A percentile compares a stretch with the other conserved stretches of the same genome.
Evolutionary conservation across 2,888 invertebrate genomes (phyloP).

Genomic region (Asteroscopus sphinx): DNA sequence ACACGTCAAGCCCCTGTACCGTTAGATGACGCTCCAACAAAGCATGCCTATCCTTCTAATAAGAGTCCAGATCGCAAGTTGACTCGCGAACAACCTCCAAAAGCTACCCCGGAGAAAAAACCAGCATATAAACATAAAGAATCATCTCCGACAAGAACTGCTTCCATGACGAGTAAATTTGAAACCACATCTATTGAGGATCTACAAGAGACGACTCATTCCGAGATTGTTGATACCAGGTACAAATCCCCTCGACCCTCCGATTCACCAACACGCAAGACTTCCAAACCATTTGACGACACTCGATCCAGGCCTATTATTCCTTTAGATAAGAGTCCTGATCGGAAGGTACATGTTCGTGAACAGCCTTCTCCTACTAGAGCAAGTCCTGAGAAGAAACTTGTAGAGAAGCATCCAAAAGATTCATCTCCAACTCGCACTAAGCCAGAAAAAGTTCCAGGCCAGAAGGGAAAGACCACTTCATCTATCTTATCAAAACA

Average conservation of each 20-base stretch:
- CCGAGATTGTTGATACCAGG: conserved; percentile 21
- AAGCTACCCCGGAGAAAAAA: conserved; percentile 18
- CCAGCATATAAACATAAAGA: conserved; percentile 21
- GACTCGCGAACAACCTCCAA: conserved; percentile 1
- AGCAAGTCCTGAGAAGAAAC: conserved; percentile 21
- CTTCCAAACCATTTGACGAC: conserved; percentile 23
- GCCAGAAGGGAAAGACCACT: conserved; percentile 39
- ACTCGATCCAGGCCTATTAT: conserved; percentile 4
- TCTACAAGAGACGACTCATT: conserved; percentile 16
- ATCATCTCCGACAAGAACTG: conserved; percentile 32
- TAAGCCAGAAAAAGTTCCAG: conserved; percentile 18
- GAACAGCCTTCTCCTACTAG: conserved; percentile 18
- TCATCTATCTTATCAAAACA: conserved; percentile 31
- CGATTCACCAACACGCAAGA: conserved; percentile 31
- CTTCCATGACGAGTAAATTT: conserved; percentile 40
- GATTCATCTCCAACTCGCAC: conserved; percentile 35
- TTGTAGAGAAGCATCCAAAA: conserved; percentile 18
- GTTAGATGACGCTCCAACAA: background rate
- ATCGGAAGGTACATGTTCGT: conserved; percentile 5
- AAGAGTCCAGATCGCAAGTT: conserved; percentile 20
- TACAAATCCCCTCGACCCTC: conserved; percentile 15
- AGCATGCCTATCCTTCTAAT: conserved; percentile 7
- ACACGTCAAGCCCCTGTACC: conserved; percentile 7
- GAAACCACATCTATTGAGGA: conserved; percentile 37
- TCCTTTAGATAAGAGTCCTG: conserved; percentile 12